These are phyloP conservation scores for Diphyllodes magnificus DNA, from an alignment of 2,113 vertebrate species.

Conservation along the genomic window DNA sequence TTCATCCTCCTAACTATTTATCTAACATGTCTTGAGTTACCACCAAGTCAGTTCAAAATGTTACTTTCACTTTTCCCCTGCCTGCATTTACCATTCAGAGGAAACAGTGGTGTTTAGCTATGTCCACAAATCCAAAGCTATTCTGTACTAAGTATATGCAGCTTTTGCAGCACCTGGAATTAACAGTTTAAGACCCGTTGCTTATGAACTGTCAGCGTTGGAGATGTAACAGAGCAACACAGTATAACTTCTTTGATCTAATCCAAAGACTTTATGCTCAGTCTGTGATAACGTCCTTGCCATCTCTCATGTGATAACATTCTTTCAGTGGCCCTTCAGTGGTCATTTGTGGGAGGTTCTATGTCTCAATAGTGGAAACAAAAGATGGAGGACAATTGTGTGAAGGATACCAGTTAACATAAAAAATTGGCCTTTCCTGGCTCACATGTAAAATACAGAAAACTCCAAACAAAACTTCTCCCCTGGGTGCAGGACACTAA, in stretches of 20 bases:
- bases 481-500: not conserved
- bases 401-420: not conserved
- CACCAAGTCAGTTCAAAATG: not conserved
- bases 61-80: not conserved
- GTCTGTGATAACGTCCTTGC: not conserved
- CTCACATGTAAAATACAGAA: not conserved
- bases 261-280: not conserved
- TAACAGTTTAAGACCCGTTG: not conserved
- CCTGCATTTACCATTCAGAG: not conserved
- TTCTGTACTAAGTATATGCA: not conserved
- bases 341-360: not conserved
- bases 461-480: not conserved
- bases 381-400: not conserved
- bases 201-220: not conserved
- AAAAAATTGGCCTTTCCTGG: not conserved
- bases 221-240: not conserved
- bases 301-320: not conserved
- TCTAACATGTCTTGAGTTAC: not conserved
- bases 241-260: not conserved
- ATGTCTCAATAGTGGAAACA: accelerated
- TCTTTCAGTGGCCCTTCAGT: not conserved
- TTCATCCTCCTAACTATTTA: not conserved
- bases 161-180: not conserved
- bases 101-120: not conserved
- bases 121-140: not conserved